Base-by-base conservation (phyloP, 2,797 vertebrate genomes). In the Natrix natrix region DNA sequence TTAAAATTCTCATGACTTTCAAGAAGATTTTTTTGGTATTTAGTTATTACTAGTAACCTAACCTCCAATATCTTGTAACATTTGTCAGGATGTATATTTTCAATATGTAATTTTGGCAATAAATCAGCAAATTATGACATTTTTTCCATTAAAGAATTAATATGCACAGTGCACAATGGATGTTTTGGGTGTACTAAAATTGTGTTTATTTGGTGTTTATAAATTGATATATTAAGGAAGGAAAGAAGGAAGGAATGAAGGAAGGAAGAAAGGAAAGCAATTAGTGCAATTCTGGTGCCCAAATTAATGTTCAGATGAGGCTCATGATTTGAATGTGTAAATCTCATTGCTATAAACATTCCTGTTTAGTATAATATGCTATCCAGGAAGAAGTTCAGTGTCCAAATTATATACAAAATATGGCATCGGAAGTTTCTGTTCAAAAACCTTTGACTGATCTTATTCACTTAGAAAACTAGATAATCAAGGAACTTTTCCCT, bases 401-500 rank as follows among this genome's bases (percentile, higher is more conserved):
- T 86, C 88, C 5, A 57, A 86, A 32, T 90, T 22, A 10, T 0
- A 93, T 95, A 37, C 74, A 61, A 95, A 90, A 91, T 63, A 55
- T 48, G 56, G 4, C 92, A 43, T 61, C 92, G 26, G 37, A 91
- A 69, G n/a, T 52, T 90, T 83, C 52, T 56, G n/a, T 88, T 66
- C 88, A 93, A 56, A 94, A 87, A 0, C 24, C 56, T 8, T 95
- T 92, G 13, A 69, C 91, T 94, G 10, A 48, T 87, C 95, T 94
- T 94, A 5, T 16, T 89, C 78, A 94, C 88, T 43, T 92, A 90
- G 90, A 94, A 92, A 37, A 90, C 93, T 96, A 69, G 93, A 43
- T 91, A 94, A 96, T 89, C 89, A 92, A 95, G 91, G 95, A 69
- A 91, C 86, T 94, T 0, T 94, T 96, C 96, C 93, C 91, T 92